phyloP scores from a whole-genome alignment of 2,113 vertebrate genomes.

The Halcyon senegalensis region DNA sequence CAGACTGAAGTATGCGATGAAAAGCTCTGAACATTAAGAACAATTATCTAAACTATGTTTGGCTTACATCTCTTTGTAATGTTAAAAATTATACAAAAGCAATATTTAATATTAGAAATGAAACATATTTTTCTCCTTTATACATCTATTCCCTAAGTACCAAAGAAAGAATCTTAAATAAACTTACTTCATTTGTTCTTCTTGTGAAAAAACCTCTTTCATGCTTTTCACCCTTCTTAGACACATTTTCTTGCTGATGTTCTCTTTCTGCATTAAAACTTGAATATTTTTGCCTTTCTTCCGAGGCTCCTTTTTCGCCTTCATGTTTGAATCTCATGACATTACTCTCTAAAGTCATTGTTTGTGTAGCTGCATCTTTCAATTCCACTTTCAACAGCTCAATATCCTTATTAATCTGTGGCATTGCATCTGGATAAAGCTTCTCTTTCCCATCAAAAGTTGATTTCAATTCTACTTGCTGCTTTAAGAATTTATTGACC shows the following conservation, averaged over 20 bases:
- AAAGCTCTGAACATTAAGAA: conserved; percentile 40
- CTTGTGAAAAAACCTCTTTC: background rate
- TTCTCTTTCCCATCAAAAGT: conserved; percentile 4
- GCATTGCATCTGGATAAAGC: conserved; percentile 34
- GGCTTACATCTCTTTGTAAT: conserved; percentile 24
- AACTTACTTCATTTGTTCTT: conserved; percentile 68
- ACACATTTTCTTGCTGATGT: background rate
- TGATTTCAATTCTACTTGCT: conserved; percentile 62
- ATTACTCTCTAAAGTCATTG: conserved; percentile 28
- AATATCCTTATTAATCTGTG: conserved; percentile 41
- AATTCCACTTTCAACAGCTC: conserved; percentile 58
- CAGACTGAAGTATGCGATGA: conserved; percentile 1
- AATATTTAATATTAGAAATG: conserved; percentile 39
- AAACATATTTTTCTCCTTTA: conserved; percentile 8
- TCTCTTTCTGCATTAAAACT: conserved; percentile 16
- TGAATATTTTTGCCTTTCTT: conserved; percentile 21
- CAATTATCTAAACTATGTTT: conserved; percentile 42
- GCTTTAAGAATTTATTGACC: conserved; percentile 70
- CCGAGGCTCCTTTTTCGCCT: conserved; percentile 23
- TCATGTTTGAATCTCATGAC: background rate
- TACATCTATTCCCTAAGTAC: background rate
- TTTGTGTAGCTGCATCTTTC: conserved; percentile 72
- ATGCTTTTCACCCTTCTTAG: background rate
- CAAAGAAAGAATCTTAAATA: conserved; percentile 34
- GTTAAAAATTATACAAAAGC: conserved; percentile 29